A percentile compares a stretch with the other conserved stretches of the same genome.
phyloP scores from a whole-genome alignment of 2,888 invertebrate genomes.

The Drosophila antonietae region DNA sequence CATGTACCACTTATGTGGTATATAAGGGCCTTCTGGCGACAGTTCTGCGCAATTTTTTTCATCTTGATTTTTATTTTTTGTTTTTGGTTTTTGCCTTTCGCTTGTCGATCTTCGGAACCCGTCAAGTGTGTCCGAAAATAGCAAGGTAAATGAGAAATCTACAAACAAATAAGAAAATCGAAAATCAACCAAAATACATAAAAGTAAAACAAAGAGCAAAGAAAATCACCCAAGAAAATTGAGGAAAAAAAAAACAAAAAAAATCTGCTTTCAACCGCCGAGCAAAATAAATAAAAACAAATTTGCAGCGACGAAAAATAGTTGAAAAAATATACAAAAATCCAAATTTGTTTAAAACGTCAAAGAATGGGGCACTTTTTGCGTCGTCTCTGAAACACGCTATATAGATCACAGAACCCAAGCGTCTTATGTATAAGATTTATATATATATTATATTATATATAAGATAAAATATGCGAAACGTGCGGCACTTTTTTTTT shows the following conservation, averaged over 20 bases:
- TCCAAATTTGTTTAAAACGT: constrained; percentile 64
- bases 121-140: constrained; percentile 80
- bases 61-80: neutral
- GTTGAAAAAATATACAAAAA: constrained; percentile 49
- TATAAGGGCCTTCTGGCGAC: constrained; percentile 77
- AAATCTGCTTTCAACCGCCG: constrained; percentile 54
- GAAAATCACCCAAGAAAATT: constrained; percentile 25
- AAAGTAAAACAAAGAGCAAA: constrained; percentile 6
- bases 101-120: constrained; percentile 67
- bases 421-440: constrained; percentile 2
- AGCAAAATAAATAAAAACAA: constrained; percentile 69
- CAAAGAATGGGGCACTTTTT: constrained; percentile 65
- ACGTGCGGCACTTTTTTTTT: constrained; percentile 16
- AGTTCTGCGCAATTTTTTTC: constrained; percentile 70
- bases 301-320: constrained; percentile 38
- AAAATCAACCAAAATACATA: constrained; percentile 40
- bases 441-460: neutral
- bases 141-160: constrained; percentile 69
- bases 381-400: constrained; percentile 62
- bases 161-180: constrained; percentile 45
- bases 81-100: constrained; percentile 58
- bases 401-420: constrained; percentile 34
- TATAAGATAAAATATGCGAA: constrained; percentile 5
- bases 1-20: constrained; percentile 31
- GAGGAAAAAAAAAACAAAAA: constrained; percentile 32